These are phyloP conservation scores for Basileuterus tristriatus DNA, from an alignment of 2,797 vertebrate species.

Conservation along the genomic window DNA sequence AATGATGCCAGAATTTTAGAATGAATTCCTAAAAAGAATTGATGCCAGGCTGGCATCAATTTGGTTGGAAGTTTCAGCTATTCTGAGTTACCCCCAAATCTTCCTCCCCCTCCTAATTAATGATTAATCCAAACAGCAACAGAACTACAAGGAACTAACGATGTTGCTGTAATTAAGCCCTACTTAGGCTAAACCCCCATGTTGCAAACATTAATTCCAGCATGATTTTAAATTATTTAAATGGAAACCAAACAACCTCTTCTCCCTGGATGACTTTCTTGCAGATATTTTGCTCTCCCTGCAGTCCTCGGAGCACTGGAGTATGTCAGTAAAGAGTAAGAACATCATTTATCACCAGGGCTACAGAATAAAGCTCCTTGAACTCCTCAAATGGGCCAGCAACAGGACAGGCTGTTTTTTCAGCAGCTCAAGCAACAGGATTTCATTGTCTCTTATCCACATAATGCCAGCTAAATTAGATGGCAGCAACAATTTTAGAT, in stretches of 20 bases:
- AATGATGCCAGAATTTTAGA: background rate
- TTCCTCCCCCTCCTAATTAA: background rate
- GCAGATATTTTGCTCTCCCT: slow-evolving; percentile 68
- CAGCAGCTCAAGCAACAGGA: background rate
- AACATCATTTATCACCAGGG: background rate
- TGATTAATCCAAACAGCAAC: background rate
- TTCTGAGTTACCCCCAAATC: background rate
- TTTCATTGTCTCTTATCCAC: background rate
- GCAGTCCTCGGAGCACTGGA: slow-evolving; percentile 75
- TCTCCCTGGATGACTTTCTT: slow-evolving; percentile 69
- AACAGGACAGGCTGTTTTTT: background rate
- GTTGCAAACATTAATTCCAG: background rate
- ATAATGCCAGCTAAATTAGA: background rate
- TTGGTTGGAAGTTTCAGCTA: background rate
- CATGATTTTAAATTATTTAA: slow-evolving; percentile 6
- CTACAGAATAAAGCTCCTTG: background rate
- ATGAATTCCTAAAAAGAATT: no score
- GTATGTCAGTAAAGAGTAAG: background rate
- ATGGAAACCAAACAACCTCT: slow-evolving; percentile 76
- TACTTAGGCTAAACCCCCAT: background rate
- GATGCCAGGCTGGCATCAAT: background rate
- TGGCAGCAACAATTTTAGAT: background rate
- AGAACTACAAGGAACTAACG: background rate
- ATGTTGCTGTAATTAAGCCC: background rate
- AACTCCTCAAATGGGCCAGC: background rate